Base-by-base conservation (phyloP, 2,113 vertebrate species). In the Rhea americana region DNA sequence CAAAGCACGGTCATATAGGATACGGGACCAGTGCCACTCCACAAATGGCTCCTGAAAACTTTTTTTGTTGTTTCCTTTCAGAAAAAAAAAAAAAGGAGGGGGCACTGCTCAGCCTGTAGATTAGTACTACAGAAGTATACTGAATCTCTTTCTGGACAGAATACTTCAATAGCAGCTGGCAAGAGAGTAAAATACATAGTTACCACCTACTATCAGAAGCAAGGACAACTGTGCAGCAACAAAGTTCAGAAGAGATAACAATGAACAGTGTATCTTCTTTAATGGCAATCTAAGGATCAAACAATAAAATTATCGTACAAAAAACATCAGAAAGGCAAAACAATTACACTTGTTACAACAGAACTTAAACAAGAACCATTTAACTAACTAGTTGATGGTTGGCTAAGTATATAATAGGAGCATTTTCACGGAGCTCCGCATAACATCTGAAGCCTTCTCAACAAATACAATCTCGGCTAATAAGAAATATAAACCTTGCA, bases 231-330 rank as follows among this genome's bases (percentile, higher is more conserved):
- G 71, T 88, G 82, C 92, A 92, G 82, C 21, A 93, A 83, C 45
- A 37, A 89, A 86, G 55, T 81, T 50, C 50, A 78, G 25, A 63
- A 43, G 88, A 91, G 43, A 24, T 62, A 84, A 90, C 81, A 89
- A 95, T 93, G 75, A 95, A 93, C 68, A 89, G 59, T 85, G 35
- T n/a, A 59, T 43, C 76, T 82, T 63, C 78, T 96, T 91, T 85
- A 76, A 76, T 17, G 63, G 71, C 75, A 45, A 84, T 70, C 59
- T 63, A 45, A 1, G 11, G 22, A 87, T 35, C 16, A 48, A 87
- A 66, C 82, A 81, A 85, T 8, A 47, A 74, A 91, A 87, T 55
- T 66, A 82, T 45, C 75, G 76, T 32, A 65, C 1, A 0, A 45
- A 66, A 6, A 26, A 72, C 1, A 4, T 62, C 17, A 71, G 39